Conservation (phyloP, 1,140 invertebrate species). For the Hylaeus anthracinus region DNA sequence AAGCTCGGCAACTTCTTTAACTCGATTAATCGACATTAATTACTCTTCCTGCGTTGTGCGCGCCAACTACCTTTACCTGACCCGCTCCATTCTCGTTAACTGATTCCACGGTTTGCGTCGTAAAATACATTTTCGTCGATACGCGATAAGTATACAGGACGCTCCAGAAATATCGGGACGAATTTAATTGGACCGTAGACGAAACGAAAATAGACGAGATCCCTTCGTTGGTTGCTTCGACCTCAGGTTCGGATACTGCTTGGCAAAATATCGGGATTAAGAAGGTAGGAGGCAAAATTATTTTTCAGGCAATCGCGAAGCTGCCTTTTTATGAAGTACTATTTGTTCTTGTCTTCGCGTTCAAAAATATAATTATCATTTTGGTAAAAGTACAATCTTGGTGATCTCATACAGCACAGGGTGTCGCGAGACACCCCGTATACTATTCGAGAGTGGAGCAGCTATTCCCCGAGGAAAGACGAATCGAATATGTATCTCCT, state of each 20-base stretch:
- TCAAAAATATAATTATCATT: too few species aligned
- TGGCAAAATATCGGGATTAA: too few species aligned
- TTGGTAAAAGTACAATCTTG: too few species aligned
- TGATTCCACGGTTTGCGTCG: neutral
- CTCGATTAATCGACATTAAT: constrained; percentile 28
- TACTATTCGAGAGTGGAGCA: neutral
- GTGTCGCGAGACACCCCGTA: neutral
- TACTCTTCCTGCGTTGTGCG: neutral
- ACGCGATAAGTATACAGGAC: neutral
- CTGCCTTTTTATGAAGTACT: too few species aligned
- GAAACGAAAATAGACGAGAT: too few species aligned
- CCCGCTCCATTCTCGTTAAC: neutral
- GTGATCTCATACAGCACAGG: too few species aligned
- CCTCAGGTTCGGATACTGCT: too few species aligned
- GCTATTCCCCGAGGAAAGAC: neutral
- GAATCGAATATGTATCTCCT: neutral
- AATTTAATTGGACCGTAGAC: too few species aligned
- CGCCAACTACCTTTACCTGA: neutral
- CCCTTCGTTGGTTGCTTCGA: too few species aligned
- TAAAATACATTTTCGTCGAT: neutral
- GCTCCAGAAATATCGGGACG: neutral
- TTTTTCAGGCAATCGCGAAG: too few species aligned
- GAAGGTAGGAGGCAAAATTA: too few species aligned
- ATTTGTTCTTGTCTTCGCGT: too few species aligned
- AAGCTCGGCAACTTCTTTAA: constrained; percentile 11